Percentiles rank a stretch among this genome's conserved stretches.
Evolutionary conservation across 2,113 vertebrate species (phyloP).

Genomic region (Phrynosoma platyrhinos): DNA sequence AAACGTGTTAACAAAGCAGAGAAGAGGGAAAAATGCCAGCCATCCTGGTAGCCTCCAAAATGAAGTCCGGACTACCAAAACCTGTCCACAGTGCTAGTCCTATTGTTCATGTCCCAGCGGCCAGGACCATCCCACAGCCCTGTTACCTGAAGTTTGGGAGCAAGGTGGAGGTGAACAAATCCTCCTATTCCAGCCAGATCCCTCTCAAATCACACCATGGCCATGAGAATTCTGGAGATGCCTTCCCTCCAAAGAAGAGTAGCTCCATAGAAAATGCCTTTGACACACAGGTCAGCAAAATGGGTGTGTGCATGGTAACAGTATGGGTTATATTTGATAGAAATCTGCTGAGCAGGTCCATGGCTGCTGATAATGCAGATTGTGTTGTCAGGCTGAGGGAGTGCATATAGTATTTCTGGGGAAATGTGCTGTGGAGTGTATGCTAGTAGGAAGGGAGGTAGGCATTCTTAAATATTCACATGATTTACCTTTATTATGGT

Average conservation of each 20-base stretch:
- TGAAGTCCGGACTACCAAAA: constrained; percentile 98
- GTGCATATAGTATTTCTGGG: not conserved
- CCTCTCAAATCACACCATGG: constrained; percentile 82
- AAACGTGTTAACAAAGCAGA: constrained; percentile 80
- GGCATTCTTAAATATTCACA: not conserved
- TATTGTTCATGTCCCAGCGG: constrained; percentile 86
- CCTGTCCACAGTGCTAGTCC: constrained; percentile 93
- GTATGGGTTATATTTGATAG: not conserved
- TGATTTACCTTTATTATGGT: not conserved
- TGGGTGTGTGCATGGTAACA: not conserved
- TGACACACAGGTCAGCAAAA: constrained; percentile 89
- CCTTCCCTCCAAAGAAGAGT: constrained; percentile 71
- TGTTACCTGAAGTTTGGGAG: constrained; percentile 84
- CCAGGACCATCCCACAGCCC: constrained; percentile 84
- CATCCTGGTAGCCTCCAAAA: constrained; percentile 94
- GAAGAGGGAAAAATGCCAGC: constrained; percentile 91
- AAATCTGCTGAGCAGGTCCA: not conserved
- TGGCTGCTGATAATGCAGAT: not conserved
- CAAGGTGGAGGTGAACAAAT: constrained; percentile 85
- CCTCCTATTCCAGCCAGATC: constrained; percentile 81
- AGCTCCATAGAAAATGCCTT: constrained; percentile 78
- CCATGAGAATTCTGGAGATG: constrained; percentile 74
- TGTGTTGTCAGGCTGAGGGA: not conserved
- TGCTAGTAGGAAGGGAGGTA: not conserved
- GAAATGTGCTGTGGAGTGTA: not conserved